Evolutionary conservation across 2,888 invertebrate species (phyloP).

Genomic region (Horisme vitalbata): DNA sequence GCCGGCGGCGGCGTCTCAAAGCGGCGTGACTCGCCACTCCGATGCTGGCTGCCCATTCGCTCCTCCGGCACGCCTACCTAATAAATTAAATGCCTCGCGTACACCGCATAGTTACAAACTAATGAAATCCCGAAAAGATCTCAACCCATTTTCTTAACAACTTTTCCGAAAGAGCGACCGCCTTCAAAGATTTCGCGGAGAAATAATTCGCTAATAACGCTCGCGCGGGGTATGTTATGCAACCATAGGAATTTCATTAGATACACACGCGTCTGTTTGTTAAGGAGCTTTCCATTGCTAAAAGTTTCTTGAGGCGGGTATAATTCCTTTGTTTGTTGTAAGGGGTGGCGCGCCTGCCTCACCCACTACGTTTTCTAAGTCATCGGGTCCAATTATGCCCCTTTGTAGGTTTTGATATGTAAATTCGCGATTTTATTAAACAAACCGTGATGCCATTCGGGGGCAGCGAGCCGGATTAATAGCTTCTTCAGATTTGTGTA

Average conservation of each 20-base stretch:
- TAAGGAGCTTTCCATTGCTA: conserved; percentile 84
- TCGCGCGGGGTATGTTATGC: conserved; percentile 79
- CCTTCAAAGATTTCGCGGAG: conserved; percentile 80
- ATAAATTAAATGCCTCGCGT: conserved; percentile 79
- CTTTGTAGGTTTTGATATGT: conserved; percentile 84
- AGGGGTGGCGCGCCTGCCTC: conserved; percentile 69
- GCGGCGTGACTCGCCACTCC: conserved; percentile 78
- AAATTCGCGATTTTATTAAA: conserved; percentile 83
- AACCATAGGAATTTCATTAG: conserved; percentile 84
- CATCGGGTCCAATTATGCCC: conserved; percentile 83
- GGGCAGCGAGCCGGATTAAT: conserved; percentile 82
- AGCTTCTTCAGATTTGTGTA: conserved; percentile 83
- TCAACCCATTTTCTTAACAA: conserved; percentile 83
- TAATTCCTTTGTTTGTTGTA: conserved; percentile 82
- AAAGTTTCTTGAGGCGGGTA: conserved; percentile 84
- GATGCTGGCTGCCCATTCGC: conserved; percentile 81
- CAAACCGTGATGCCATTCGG: conserved; percentile 82
- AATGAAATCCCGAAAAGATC: conserved; percentile 80
- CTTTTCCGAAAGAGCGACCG: conserved; percentile 81
- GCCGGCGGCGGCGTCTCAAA: conserved; percentile 58
- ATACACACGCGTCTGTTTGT: conserved; percentile 83
- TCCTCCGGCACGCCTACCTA: conserved; percentile 79
- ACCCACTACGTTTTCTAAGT: conserved; percentile 82
- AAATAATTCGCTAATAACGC: conserved; percentile 82
- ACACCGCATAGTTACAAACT: conserved; percentile 81